These are phyloP conservation scores for Tragelaphus imberbis DNA, from an alignment of 2,113 vertebrate genomes.

Conservation along the genomic window DNA sequence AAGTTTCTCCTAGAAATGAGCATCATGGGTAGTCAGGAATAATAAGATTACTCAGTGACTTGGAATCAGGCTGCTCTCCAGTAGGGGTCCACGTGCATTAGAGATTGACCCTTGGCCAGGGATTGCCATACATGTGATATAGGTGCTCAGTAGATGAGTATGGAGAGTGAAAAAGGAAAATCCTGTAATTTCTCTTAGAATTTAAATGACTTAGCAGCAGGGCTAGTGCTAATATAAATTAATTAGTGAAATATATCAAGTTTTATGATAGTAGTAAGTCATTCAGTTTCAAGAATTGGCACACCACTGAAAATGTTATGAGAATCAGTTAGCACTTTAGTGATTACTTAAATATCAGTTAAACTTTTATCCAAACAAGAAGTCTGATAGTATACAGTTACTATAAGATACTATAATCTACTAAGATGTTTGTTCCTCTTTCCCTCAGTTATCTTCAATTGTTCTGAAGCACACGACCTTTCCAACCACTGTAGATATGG, in stretches of 20 bases:
- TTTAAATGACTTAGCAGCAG: not conserved
- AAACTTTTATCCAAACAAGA: not conserved
- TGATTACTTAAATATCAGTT: not conserved
- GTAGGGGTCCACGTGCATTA: not conserved
- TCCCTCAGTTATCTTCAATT: conserved; percentile 64
- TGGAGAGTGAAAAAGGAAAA: not conserved
- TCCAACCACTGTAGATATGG: conserved; percentile 84
- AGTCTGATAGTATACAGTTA: not conserved
- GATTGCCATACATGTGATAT: not conserved
- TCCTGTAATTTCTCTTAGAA: not conserved
- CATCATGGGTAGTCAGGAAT: not conserved
- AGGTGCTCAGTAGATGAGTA: not conserved
- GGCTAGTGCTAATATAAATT: not conserved
- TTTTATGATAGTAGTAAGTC: not conserved
- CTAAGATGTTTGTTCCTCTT: not conserved
- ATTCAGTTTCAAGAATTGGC: not conserved
- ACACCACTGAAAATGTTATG: not conserved
- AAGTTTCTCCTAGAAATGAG: not conserved
- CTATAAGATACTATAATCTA: not conserved
- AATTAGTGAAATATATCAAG: not conserved
- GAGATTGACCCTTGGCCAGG: not conserved
- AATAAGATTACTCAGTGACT: not conserved
- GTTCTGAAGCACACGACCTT: conserved; percentile 58
- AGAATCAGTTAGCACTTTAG: not conserved
- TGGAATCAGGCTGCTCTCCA: not conserved